These are phyloP conservation scores for Colius striatus DNA, from an alignment of 2,113 vertebrate genomes.

Conservation along the genomic window DNA sequence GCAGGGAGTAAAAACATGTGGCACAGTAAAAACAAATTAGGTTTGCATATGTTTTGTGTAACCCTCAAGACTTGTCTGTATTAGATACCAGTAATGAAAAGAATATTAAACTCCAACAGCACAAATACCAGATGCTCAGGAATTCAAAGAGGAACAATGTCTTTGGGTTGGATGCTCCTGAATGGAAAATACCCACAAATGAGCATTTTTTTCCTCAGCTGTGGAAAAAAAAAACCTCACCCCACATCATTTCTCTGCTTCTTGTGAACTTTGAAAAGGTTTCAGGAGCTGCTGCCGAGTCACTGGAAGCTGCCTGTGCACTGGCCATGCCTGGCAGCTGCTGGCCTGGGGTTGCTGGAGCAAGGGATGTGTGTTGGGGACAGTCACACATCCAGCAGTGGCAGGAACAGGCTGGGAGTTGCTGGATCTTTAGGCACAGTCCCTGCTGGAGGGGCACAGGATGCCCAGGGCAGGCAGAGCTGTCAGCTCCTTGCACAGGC, in stretches of 20 bases:
- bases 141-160: constrained; percentile 53
- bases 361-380: background rate
- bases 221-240: background rate
- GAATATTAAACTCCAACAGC: constrained; percentile 64
- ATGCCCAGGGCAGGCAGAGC: background rate
- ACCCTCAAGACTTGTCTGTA: constrained; percentile 63
- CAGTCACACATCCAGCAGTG: fast-evolving
- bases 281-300: background rate
- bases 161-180: constrained; percentile 44
- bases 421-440: no score
- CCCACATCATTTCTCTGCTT: background rate
- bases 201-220: background rate
- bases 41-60: constrained; percentile 69
- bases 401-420: background rate
- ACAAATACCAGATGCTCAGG: constrained; percentile 18
- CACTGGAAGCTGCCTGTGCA: background rate
- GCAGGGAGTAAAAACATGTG: constrained; percentile 68
- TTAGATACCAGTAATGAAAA: constrained; percentile 68
- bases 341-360: background rate
- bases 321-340: fast-evolving
- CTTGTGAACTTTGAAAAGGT: background rate
- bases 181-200: constrained; percentile 57
- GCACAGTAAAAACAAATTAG: constrained; percentile 69
- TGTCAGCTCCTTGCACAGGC: fast-evolving
- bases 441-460: no score